Base-by-base conservation (phyloP, 2,797 vertebrate species). In the Sparus aurata region DNA sequence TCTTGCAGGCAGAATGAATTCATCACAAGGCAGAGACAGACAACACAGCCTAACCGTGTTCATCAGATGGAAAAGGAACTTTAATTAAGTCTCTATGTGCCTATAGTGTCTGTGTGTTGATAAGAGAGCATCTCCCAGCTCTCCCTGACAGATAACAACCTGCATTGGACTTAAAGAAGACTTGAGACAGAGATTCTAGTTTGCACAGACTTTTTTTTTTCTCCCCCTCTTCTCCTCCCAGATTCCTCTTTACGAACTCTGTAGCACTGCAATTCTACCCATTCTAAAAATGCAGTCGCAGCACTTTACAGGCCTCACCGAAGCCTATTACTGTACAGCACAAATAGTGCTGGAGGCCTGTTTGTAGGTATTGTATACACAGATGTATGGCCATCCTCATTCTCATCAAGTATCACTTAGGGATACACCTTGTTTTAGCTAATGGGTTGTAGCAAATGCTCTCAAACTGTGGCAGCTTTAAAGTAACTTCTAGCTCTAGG, bases 331-430 rank as follows among this genome's bases (percentile, higher is more conserved):
- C 89, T 71, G 77, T 80, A 80, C 38, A 88, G 89, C 75, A 87
- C 85, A 87, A 80, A 77, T 59, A 78, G 63, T 78, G 88, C 91
- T 90, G 59, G 80, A 90, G 90, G 91, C 87, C 82, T 90, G 81
- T 87, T 90, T 91, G 85, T 83, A 86, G 87, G 80, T 77, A 81
- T 64, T 58, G 67, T 89, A 82, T 63, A 85, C 87, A 86, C 91
- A 90, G 83, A 92, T 85, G 89, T 86, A 84, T 73, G 77, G 80
- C 83, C 85, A 84, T 91, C 90, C 79, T 89, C 81, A 73, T 86
- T 86, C 74, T 89, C 83, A 87, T 92, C 85, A 92, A 91, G 89
- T 86, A 85, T 90, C 90, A 90, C 92, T 92, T 77, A 85, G 89
- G 89, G 90, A 91, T 79, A 79, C 72, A 82, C 79, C 87, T 72